A percentile compares a stretch with the other conserved stretches of the same genome.
Conservation (phyloP, 2,113 vertebrate genomes). For the Helogale parvula region DNA sequence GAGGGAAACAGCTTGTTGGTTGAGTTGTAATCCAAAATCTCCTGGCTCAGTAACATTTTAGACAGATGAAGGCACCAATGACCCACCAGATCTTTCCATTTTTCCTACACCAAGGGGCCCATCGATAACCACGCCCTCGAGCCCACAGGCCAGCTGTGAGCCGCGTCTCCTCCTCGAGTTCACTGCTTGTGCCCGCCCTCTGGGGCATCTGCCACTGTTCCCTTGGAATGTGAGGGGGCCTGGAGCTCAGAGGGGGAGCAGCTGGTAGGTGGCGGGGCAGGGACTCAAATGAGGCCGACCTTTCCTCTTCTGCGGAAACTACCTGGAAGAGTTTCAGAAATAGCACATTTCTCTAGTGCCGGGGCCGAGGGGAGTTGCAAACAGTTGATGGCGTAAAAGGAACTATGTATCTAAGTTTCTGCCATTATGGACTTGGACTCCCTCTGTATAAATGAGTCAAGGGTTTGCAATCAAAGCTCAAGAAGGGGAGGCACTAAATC, state of each 20-base stretch:
- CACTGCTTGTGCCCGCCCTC: fast-evolving
- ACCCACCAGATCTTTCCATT: background rate
- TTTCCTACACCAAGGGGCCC: fast-evolving
- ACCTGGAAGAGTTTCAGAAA: background rate
- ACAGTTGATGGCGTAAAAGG: fast-evolving
- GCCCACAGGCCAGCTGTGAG: background rate
- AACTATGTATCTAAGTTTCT: background rate
- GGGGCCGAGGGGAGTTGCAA: background rate
- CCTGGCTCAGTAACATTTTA: background rate
- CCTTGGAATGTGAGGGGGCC: fast-evolving
- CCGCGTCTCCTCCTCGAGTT: fast-evolving
- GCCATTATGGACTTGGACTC: no score
- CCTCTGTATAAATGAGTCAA: background rate
- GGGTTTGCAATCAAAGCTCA: background rate
- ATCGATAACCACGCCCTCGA: fast-evolving
- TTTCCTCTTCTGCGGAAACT: background rate
- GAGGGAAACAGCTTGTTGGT: background rate
- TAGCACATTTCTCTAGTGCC: background rate
- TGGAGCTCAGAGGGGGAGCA: fast-evolving
- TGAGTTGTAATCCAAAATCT: background rate
- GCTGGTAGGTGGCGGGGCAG: background rate
- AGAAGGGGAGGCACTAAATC: background rate
- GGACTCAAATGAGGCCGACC: background rate
- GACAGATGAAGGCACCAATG: background rate
- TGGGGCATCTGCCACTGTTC: background rate